Percentiles rank a stretch among this genome's conserved stretches.
These are phyloP conservation scores for Meganola albula DNA, from an alignment of 2,888 invertebrate genomes.

Conservation along the genomic window DNA sequence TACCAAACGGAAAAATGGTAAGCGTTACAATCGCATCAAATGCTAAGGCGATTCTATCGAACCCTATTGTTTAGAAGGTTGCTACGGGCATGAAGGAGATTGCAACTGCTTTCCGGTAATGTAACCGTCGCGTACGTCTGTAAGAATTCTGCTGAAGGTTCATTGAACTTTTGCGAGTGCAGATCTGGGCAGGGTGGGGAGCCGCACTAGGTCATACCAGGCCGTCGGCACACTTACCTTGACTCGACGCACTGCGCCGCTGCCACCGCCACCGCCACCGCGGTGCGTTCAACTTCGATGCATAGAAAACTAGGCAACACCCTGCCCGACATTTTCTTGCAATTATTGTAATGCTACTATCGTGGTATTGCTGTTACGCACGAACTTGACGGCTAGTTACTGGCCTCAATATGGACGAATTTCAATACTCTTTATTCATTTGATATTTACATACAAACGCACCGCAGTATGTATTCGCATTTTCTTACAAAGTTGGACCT, in stretches of 20 bases:
- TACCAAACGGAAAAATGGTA: conserved; percentile 13
- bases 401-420: too few species aligned
- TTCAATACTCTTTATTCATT: too few species aligned
- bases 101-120: conserved; percentile 75
- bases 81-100: conserved; percentile 43
- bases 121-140: conserved; percentile 71
- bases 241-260: conserved; percentile 60
- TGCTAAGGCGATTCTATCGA: conserved; percentile 2
- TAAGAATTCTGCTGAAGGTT: conserved; percentile 73
- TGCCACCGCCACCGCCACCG: conserved; percentile 28
- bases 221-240: conserved; percentile 77
- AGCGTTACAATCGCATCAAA: conserved; percentile 11
- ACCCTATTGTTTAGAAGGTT: conserved; percentile 19
- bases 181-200: conserved; percentile 68
- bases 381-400: conserved; percentile 7
- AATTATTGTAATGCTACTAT: conserved; percentile 35
- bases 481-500: too few species aligned
- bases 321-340: conserved; percentile 40
- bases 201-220: conserved; percentile 72
- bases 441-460: too few species aligned
- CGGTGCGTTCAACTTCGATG: conserved; percentile 43
- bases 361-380: conserved; percentile 17
- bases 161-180: conserved; percentile 75
- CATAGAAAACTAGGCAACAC: conserved; percentile 66
- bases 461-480: too few species aligned